Base-by-base conservation (phyloP, 2,888 invertebrate species). In the Hetaerina titia region DNA sequence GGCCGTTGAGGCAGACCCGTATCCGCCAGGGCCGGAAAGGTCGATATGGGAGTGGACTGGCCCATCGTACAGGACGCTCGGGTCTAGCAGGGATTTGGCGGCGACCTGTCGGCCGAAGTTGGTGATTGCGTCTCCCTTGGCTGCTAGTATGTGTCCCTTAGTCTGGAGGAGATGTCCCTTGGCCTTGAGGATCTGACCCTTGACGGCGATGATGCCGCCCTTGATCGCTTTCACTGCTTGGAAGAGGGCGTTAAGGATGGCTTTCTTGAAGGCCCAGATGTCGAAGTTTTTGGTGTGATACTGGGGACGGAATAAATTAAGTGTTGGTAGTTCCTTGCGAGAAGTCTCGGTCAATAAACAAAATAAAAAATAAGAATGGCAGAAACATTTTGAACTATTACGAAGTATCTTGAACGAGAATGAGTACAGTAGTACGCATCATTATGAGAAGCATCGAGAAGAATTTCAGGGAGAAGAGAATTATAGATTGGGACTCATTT, bases 171-270 rank as follows among this genome's bases (percentile, higher is more conserved):
- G 96, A 96, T 98, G 97, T 19, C 99, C 98, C 95, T 98, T 98
- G 88, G 98, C 98, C 97, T 98, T 98, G 96, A 99, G 98, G 60
- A 99, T 97, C 96, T 98, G 98, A 0, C 99, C 99, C 96, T 98
- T 98, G n/a, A 98, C 97, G 58, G 98, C 98, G 6, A 99, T 98
- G 17, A 98, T 98, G 92, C 98, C 98, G 17, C 99, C 99, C 15
- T 98, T 98, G 95, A 99, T 98, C 22, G 99, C 98, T 96, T 99
- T 99, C 0, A 98, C 98, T 0, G 99, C 98, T 97, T 99, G 98
- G 96, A 99, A 97, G 17, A 99, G 97, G 7, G 98, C 98, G 96
- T 98, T 98, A 25, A 98, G 97, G 95, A 99, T 98, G 0, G 98
- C 98, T 96, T 98, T 98, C 97, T 98, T 98, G 96, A 98, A 97